These are phyloP conservation scores for Trematomus loennbergii DNA, from an alignment of 2,113 vertebrate genomes.

Conservation along the genomic window DNA sequence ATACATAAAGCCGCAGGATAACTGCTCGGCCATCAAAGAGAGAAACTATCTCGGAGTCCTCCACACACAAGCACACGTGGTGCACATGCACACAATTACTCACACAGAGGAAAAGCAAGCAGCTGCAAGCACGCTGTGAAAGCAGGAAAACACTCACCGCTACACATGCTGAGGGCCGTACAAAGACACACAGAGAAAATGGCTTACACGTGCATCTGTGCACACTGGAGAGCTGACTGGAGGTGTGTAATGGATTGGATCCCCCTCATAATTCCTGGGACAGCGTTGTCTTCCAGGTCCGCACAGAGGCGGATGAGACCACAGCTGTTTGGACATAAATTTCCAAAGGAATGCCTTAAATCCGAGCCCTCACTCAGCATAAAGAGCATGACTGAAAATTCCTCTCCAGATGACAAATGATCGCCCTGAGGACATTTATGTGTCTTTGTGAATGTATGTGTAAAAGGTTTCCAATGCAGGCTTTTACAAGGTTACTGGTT, in stretches of 20 bases:
- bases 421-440: conserved; percentile 54
- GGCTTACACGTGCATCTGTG: conserved; percentile 53
- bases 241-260: conserved; percentile 84
- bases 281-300: conserved; percentile 74
- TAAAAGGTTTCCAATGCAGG: conserved; percentile 36
- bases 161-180: conserved; percentile 43
- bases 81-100: conserved; percentile 11
- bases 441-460: neutral
- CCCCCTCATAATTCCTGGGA: conserved; percentile 76
- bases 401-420: conserved; percentile 79
- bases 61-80: conserved; percentile 28
- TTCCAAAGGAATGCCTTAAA: conserved; percentile 80
- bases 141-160: conserved; percentile 40
- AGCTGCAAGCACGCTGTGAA: conserved; percentile 63
- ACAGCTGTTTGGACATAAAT: conserved; percentile 85
- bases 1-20: conserved; percentile 60
- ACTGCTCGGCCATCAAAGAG: conserved; percentile 70
- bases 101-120: conserved; percentile 35
- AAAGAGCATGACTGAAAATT: conserved; percentile 75
- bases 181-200: conserved; percentile 64
- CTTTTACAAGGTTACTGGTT: conserved; percentile 33
- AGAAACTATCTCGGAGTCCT: conserved; percentile 45
- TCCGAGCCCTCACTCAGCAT: conserved; percentile 67
- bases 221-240: conserved; percentile 51
- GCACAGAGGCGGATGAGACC: conserved; percentile 70